Evolutionary conservation across 1,140 invertebrate species (phyloP), one percentile per base, ranked within the genome.

Genomic region (Ylistrum balloti): DNA sequence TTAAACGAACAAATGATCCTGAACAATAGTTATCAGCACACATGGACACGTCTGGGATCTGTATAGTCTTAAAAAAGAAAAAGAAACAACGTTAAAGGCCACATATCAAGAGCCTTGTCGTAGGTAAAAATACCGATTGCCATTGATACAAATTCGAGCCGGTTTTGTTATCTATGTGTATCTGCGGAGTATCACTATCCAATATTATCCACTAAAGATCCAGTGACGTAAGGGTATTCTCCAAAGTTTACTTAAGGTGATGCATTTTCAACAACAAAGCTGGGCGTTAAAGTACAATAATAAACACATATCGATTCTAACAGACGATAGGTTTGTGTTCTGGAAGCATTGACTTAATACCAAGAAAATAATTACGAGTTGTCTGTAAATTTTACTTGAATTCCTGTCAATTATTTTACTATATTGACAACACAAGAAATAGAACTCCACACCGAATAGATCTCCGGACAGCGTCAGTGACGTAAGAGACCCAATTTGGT

Each of bases 1-100:
- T 28, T 74, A 74, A 74, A n/a, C 56, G 56, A 17, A n/a, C 56
- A 74, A 74, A 28, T 74, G 56, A 74, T 74, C 56, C 56, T n/a
- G 56, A n/a, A 17, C 56, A 74, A n/a, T 74, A 17, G 56, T 2
- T n/a, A 74, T 74, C 28, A 74, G 3, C n/a, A 74, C n/a, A 74
- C 56, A 74, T 74, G 56, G 56, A 74, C 56, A 74, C n/a, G 56
- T 74, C 56, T 74, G 56, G 56, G n/a, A 28, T 28, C 17, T n/a
- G 5, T 74, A 28, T 22, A 28, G n/a, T 74, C 56, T n/a, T 28
- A n/a, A 74, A 74, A 74, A 74, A n/a, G n/a, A n/a, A n/a, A n/a
- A n/a, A n/a, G n/a, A n/a, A n/a, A 17, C 20, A 17, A 9, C 41
- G 41, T 15, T 17, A 74, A n/a, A 74, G 56, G n/a, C 56, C 22